Conservation (phyloP, 2,113 vertebrate genomes). For the Carollia perspicillata region DNA sequence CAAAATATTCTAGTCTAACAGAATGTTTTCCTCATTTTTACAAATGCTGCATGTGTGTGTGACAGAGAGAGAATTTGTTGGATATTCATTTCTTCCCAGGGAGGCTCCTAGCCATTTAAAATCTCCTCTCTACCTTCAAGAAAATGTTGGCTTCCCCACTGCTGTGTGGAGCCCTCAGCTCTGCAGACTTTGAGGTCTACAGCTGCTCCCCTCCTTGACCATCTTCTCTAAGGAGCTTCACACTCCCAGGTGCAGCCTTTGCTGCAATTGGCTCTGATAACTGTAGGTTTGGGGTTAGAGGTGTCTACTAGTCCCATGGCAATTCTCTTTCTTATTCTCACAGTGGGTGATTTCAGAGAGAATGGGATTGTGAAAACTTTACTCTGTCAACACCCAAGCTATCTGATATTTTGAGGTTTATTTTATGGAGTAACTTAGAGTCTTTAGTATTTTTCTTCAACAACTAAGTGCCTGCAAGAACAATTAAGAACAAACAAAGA, state of each 20-base stretch:
- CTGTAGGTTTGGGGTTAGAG: not conserved
- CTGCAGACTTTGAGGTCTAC: not conserved
- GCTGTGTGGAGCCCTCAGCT: fast-evolving
- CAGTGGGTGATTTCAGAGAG: not conserved
- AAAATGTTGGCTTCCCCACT: fast-evolving
- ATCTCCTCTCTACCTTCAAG: not conserved
- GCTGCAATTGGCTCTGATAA: fast-evolving
- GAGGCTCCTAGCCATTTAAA: not conserved
- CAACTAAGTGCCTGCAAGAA: not conserved
- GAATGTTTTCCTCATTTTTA: not conserved
- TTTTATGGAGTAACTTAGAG: not conserved
- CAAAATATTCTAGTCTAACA: not conserved
- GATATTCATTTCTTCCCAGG: not conserved
- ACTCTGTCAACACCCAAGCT: not conserved
- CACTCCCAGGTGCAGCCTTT: fast-evolving
- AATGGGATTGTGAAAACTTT: not conserved
- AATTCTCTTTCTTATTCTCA: not conserved
- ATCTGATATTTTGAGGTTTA: not conserved
- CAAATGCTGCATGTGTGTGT: not conserved
- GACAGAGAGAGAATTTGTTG: not conserved
- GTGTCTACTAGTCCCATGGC: fast-evolving
- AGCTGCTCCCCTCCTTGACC: not conserved
- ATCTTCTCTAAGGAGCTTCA: not conserved
- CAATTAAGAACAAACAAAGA: not conserved
- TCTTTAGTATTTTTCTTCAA: not conserved